Evolutionary conservation across 2,888 invertebrate species (phyloP), one percentile per base, ranked within the genome.

Genomic region (Drosophila tanythrix): DNA sequence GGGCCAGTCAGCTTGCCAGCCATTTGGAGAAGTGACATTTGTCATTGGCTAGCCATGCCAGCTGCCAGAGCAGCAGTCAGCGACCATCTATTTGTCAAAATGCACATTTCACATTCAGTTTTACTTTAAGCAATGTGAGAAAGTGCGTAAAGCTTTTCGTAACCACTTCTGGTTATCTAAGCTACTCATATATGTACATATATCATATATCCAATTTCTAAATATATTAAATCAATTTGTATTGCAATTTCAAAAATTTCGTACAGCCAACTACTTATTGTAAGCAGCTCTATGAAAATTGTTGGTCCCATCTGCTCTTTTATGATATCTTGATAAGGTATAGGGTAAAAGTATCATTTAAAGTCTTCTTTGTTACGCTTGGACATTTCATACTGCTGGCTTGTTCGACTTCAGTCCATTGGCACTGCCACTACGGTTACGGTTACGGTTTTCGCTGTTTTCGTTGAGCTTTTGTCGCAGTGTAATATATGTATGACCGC

Each of bases 21-120:
- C 66, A 64, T 33, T 74, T 64, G 68, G 60, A 25, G 61, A 59
- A 76, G 51, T 80, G 63, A 46, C 58, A 58, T 53, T 74, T 69
- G 81, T 38, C 75, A 51, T 64, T 63, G 58, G 48, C 43, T 35
- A 15, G 15, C 35, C 40, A 64, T 52, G 58, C 40, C 60, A 25
- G 21, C 40, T 21, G 55, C 50, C 48, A 33, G 2, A 25, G 5
- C 3, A 31, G n/a, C 15, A 38, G 21, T 56, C 8, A 29, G 10
- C 35, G 38, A 29, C 61, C 33, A 13, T 52, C 27, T 33, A 18
- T 29, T 27, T 48, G 43, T 18, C 38, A 21, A 59, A 33, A 46
- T n/a, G 13, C 38, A 38, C 46, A 35, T 29, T 80, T 77, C 70
- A n/a, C 33, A 25, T 50, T 5, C 5, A 29, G 18, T 18, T 27